Percentiles rank a stretch among this genome's conserved stretches.
Evolutionary conservation across 2,797 vertebrate species (phyloP).

Genomic region (Cynodonichthys magdalenae): DNA sequence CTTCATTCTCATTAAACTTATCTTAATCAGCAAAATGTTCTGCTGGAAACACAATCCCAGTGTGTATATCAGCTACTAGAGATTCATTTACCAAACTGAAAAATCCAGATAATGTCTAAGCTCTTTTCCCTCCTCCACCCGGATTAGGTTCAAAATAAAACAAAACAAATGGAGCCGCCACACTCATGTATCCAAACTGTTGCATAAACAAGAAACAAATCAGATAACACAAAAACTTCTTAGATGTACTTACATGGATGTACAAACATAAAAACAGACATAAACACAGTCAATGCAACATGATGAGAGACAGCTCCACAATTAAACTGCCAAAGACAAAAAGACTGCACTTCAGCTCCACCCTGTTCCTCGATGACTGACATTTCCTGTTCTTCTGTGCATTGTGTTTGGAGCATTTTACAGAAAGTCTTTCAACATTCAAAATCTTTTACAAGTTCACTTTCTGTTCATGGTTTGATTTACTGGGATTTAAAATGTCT

Average conservation of each 20-base stretch:
- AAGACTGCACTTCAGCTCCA: slow-evolving; percentile 32
- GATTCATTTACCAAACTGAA: slow-evolving; percentile 26
- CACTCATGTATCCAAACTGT: slow-evolving; percentile 5
- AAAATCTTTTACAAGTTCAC: not conserved
- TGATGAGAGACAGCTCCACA: slow-evolving; percentile 42
- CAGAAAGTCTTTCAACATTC: slow-evolving; percentile 13
- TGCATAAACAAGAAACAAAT: slow-evolving; percentile 35
- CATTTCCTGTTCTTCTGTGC: slow-evolving; percentile 53
- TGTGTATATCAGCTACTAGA: slow-evolving; percentile 27
- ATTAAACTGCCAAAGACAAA: slow-evolving; percentile 49
- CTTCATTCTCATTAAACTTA: slow-evolving; percentile 52
- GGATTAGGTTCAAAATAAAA: slow-evolving; percentile 9
- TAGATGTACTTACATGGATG: slow-evolving; percentile 5
- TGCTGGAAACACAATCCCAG: slow-evolving; percentile 18
- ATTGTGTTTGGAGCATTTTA: slow-evolving; percentile 23
- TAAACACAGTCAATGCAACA: slow-evolving; percentile 28
- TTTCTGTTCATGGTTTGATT: not conserved
- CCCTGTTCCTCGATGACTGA: slow-evolving; percentile 45
- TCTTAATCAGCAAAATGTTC: slow-evolving; percentile 5
- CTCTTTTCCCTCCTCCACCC: not conserved
- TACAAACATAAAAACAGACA: slow-evolving; percentile 33
- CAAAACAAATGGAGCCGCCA: slow-evolving; percentile 1
- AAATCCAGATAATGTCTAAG: slow-evolving; percentile 17
- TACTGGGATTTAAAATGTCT: not conserved
- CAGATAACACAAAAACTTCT: slow-evolving; percentile 27